Percentiles rank a stretch among this genome's conserved stretches.
Evolutionary conservation across 2,113 vertebrate genomes (phyloP).

Genomic region (Brienomyrus brachyistius): DNA sequence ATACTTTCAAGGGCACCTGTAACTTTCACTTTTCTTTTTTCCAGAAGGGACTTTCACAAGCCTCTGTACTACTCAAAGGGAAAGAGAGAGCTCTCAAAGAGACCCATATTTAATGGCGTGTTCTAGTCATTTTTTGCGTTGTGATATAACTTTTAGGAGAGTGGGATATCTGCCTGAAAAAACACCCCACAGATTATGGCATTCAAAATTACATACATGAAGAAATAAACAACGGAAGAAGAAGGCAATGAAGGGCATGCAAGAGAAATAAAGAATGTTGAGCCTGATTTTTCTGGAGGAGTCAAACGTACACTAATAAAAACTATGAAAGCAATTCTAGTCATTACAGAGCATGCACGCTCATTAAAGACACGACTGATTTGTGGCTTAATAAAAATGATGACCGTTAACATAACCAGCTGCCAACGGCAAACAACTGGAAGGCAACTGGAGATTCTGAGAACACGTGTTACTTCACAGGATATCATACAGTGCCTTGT

Average conservation of each 20-base stretch:
- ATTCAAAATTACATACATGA: neutral
- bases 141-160: neutral
- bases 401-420: neutral
- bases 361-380: neutral
- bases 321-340: neutral
- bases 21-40: neutral
- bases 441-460: neutral
- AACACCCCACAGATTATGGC: neutral
- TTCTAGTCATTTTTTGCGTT: neutral
- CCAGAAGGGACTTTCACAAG: neutral
- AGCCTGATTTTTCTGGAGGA: neutral
- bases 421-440: neutral
- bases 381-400: neutral
- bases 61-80: neutral
- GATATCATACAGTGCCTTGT: neutral
- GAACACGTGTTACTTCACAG: neutral
- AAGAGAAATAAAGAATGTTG: neutral
- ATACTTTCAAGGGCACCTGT: neutral
- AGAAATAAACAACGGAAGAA: neutral
- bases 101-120: neutral
- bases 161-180: neutral
- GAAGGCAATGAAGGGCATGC: neutral
- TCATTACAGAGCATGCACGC: neutral
- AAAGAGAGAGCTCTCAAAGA: neutral
- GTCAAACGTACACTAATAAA: neutral